These are phyloP conservation scores for Meiosimyza decipiens DNA, from an alignment of 2,888 invertebrate species.

Conservation along the genomic window DNA sequence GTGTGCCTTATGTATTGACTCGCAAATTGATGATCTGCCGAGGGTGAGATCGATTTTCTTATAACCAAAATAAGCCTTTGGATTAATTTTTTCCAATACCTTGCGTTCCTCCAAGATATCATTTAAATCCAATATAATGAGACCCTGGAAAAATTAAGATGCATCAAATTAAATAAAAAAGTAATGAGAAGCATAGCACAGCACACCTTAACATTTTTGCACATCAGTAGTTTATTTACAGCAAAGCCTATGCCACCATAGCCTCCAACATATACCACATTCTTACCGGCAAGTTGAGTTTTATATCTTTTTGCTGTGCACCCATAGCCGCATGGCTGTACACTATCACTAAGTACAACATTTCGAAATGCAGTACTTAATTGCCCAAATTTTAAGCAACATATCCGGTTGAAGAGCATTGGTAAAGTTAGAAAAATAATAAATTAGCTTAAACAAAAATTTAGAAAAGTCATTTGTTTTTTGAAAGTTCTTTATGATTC, in stretches of 20 bases:
- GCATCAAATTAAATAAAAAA: neutral
- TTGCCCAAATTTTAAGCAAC: no score
- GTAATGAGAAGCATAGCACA: slow-evolving; percentile 18
- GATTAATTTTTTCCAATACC: neutral
- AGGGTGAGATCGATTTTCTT: slow-evolving; percentile 32
- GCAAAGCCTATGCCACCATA: slow-evolving; percentile 50
- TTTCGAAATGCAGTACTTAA: no score
- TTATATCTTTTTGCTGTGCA: no score
- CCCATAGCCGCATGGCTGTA: no score
- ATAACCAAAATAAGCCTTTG: slow-evolving; percentile 38
- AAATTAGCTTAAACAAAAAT: no score
- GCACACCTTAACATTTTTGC: slow-evolving; percentile 44
- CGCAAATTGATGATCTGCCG: neutral
- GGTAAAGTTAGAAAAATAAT: no score
- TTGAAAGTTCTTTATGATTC: no score
- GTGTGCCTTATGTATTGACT: slow-evolving; percentile 21
- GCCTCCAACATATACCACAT: slow-evolving; percentile 48
- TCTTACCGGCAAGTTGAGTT: slow-evolving; percentile 34
- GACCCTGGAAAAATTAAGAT: slow-evolving; percentile 40
- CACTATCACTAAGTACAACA: no score
- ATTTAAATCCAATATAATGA: slow-evolving; percentile 47
- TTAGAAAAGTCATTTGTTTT: no score
- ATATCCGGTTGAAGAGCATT: no score
- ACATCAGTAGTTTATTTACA: slow-evolving; percentile 35
- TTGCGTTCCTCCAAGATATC: slow-evolving; percentile 33